phyloP scores from a whole-genome alignment of 2,113 vertebrate genomes.

The Nesogale talazaci region DNA sequence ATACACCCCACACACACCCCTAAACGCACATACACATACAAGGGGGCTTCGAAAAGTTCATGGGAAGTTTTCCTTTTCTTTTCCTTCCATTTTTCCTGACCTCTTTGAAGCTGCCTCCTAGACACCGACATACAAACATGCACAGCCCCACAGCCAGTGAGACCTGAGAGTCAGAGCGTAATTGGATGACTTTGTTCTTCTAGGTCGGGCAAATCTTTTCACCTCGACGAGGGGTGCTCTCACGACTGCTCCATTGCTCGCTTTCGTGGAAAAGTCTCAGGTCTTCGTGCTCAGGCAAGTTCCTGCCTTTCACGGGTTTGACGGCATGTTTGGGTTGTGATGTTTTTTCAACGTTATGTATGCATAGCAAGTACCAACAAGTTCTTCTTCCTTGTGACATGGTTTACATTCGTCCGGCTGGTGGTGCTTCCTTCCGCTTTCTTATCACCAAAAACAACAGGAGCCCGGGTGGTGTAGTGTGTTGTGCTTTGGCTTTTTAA shows the following conservation, averaged over 20 bases:
- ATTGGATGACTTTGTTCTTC: background rate
- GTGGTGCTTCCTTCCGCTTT: background rate
- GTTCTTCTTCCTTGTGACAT: background rate
- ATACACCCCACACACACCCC: no score
- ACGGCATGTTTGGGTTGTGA: background rate
- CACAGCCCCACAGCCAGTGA: background rate
- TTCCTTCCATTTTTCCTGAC: no score
- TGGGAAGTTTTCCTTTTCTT: no score
- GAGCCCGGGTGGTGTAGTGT: background rate
- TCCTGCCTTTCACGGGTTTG: background rate
- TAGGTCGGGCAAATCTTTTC: background rate
- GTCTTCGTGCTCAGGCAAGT: background rate
- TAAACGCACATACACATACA: background rate
- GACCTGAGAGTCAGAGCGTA: background rate
- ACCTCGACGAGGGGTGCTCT: background rate
- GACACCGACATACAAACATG: background rate
- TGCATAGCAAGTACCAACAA: background rate
- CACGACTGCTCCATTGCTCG: background rate
- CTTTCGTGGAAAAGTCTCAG: background rate
- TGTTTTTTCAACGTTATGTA: background rate
- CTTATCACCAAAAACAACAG: background rate
- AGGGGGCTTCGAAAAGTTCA: no score
- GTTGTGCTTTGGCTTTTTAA: no score
- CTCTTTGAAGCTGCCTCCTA: background rate
- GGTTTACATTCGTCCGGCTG: background rate